Percentiles rank a stretch among this genome's conserved stretches.
Conservation (phyloP, 2,113 vertebrate genomes). For the Oenanthe oenanthe region DNA sequence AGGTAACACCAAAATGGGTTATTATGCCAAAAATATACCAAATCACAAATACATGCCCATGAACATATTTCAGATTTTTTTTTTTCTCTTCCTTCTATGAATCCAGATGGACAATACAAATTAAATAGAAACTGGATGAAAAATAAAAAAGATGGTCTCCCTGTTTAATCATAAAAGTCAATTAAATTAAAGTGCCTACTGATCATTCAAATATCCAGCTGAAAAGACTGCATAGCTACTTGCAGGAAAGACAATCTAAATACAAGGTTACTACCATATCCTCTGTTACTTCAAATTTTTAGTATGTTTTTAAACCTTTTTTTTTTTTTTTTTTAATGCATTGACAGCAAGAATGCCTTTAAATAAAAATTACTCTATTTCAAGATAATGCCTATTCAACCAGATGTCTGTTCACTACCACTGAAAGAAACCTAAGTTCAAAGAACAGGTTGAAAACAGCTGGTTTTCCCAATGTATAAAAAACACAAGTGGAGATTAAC, state of each 20-base stretch:
- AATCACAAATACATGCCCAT: background rate
- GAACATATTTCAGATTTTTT: conserved; percentile 1
- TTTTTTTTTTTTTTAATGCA: background rate
- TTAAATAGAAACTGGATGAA: conserved; percentile 18
- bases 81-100: background rate
- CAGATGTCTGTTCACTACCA: background rate
- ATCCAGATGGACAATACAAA: background rate
- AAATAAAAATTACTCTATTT: background rate
- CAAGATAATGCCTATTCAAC: background rate
- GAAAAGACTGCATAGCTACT: background rate
- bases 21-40: background rate
- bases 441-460: conserved; percentile 4
- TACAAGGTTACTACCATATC: background rate
- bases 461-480: background rate
- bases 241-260: background rate
- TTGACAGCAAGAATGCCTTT: background rate
- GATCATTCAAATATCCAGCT: background rate
- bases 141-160: background rate
- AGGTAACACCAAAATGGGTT: background rate
- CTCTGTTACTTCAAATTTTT: background rate
- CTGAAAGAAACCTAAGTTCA: background rate
- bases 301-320: background rate
- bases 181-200: background rate
- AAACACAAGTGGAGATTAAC: background rate
- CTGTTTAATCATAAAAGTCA: background rate